Conservation (phyloP, 2,888 invertebrate species). For the Lathronympha strigana region DNA sequence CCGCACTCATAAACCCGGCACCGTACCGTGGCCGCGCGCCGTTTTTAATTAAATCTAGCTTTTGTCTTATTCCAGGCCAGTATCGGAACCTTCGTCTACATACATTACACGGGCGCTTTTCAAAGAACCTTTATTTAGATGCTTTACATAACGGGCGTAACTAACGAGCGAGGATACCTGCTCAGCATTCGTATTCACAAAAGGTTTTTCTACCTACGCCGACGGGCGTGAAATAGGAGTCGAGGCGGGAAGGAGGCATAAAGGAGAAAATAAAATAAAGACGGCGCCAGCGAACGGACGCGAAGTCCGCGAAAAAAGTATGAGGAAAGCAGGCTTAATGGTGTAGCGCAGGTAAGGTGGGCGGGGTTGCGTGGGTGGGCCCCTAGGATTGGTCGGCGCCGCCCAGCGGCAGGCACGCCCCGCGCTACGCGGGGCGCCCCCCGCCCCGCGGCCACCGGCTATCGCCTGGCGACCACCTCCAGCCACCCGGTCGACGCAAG, state of each 20-base stretch:
- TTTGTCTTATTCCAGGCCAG: conserved; percentile 22
- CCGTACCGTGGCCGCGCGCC: conserved; percentile 48
- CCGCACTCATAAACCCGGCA: conserved; percentile 61
- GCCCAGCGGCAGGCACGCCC: conserved; percentile 79
- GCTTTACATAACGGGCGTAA: conserved; percentile 78
- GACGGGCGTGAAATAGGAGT: conserved; percentile 82
- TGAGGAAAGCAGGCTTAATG: conserved; percentile 79
- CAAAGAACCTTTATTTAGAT: conserved; percentile 72
- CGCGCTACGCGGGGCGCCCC: conserved; percentile 53
- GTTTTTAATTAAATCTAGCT: conserved; percentile 51
- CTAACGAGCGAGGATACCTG: conserved; percentile 82
- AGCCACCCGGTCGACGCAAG: conserved; percentile 72
- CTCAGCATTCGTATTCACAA: conserved; percentile 83
- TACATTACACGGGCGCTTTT: conserved; percentile 50
- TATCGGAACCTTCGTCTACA: conserved; percentile 41
- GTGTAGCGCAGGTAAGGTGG: conserved; percentile 82
- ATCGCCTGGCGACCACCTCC: conserved; percentile 77
- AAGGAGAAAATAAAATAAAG: conserved; percentile 84
- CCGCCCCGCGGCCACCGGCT: conserved; percentile 61
- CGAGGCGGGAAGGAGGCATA: conserved; percentile 79
- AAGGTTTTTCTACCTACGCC: conserved; percentile 81
- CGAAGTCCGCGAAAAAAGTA: conserved; percentile 83
- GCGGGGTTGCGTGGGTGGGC: conserved; percentile 78
- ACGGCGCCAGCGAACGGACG: conserved; percentile 81
- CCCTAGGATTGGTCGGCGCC: conserved; percentile 80